Conservation (phyloP, 2,888 invertebrate genomes). For the Empis livida region DNA sequence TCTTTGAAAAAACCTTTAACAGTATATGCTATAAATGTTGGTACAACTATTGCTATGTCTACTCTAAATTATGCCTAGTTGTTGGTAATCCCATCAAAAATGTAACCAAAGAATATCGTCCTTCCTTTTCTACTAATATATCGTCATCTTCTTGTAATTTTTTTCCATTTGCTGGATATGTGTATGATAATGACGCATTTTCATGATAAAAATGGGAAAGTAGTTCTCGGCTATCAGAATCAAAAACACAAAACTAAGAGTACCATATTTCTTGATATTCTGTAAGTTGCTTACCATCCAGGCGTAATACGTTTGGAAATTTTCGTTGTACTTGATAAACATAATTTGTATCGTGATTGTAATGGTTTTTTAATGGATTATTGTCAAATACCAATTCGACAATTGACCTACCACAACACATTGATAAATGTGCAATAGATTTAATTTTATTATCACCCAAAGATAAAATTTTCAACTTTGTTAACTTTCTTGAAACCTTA, state of each 20-base stretch:
- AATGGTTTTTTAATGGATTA: constrained; percentile 68
- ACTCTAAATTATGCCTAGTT: no score
- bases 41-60: no score
- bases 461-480: constrained; percentile 63
- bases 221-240: constrained; percentile 62
- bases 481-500: constrained; percentile 50
- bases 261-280: no score
- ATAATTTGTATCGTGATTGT: constrained; percentile 60
- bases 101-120: no score
- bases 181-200: constrained; percentile 58
- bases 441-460: constrained; percentile 69
- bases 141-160: no score
- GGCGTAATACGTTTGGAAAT: constrained; percentile 71
- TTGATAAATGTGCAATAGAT: constrained; percentile 49
- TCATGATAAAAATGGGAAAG: constrained; percentile 82
- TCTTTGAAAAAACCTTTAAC: constrained; percentile 83
- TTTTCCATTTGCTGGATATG: constrained; percentile 37
- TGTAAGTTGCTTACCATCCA: constrained; percentile 88
- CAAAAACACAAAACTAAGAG: constrained; percentile 74
- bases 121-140: no score
- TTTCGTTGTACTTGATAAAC: constrained; percentile 72
- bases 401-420: constrained; percentile 55
- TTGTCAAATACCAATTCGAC: constrained; percentile 53
- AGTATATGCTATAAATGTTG: constrained; percentile 62
- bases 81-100: no score